These are phyloP conservation scores for Beaufortia kweichowensis DNA, from an alignment of 2,113 vertebrate species.

Conservation along the genomic window DNA sequence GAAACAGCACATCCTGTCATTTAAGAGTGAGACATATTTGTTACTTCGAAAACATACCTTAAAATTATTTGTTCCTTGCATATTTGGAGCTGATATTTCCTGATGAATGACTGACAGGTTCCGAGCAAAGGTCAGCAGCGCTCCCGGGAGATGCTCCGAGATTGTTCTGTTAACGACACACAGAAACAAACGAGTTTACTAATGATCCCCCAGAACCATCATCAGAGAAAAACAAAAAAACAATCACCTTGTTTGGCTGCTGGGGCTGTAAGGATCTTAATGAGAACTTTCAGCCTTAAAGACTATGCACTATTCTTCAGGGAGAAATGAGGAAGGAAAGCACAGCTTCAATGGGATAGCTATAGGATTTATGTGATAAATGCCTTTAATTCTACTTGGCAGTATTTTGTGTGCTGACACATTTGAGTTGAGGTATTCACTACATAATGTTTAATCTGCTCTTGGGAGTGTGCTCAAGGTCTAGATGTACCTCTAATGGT, in stretches of 20 bases:
- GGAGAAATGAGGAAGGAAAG: conserved; percentile 82
- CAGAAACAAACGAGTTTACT: conserved; percentile 81
- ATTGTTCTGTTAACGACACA: conserved; percentile 94
- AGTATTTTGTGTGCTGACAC: conserved; percentile 40
- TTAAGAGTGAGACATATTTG: conserved; percentile 72
- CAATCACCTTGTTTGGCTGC: conserved; percentile 85
- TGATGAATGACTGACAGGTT: conserved; percentile 99
- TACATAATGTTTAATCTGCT: conserved; percentile 33
- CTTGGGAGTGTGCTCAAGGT: conserved; percentile 40
- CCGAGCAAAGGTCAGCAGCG: conserved; percentile 93
- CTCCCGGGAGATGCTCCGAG: conserved; percentile 90
- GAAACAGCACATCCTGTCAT: neutral
- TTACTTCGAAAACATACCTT: conserved; percentile 94
- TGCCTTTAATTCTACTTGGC: conserved; percentile 78
- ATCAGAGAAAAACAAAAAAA: conserved; percentile 72
- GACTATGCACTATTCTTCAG: conserved; percentile 83
- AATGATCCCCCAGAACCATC: conserved; percentile 77
- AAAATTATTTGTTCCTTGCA: conserved; percentile 97
- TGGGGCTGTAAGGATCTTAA: conserved; percentile 76
- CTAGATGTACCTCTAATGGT: conserved; percentile 38
- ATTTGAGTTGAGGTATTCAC: conserved; percentile 45
- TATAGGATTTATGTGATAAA: conserved; percentile 84
- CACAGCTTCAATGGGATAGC: conserved; percentile 83
- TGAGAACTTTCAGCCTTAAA: conserved; percentile 86
- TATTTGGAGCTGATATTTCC: conserved; percentile 95